phyloP scores from a whole-genome alignment of 2,797 vertebrate genomes.

The Chaetophractus vellerosus region DNA sequence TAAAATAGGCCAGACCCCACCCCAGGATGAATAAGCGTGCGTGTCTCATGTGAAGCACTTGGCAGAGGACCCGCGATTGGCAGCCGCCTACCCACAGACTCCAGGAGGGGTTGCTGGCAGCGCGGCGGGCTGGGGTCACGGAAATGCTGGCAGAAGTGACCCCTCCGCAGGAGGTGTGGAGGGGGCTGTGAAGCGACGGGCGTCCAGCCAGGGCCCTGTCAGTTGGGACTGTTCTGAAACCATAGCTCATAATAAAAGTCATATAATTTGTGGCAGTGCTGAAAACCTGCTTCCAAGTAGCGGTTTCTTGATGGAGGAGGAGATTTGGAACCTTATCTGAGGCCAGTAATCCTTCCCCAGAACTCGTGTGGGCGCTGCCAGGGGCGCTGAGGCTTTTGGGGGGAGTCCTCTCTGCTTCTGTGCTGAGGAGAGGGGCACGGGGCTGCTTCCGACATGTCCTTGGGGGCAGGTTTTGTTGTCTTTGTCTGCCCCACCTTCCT shows the following conservation, averaged over 20 bases:
- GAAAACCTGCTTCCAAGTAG: slow-evolving; percentile 75
- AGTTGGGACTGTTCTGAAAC: slow-evolving; percentile 61
- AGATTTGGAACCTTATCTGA: slow-evolving; percentile 61
- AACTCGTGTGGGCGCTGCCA: not conserved
- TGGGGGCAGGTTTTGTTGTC: too few species aligned
- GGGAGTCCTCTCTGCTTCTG: too few species aligned
- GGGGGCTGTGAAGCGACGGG: accelerated
- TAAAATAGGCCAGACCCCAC: not conserved
- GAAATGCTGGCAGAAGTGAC: not conserved
- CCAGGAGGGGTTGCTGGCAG: not conserved
- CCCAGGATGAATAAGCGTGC: not conserved
- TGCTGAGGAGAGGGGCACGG: not conserved
- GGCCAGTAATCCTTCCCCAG: slow-evolving; percentile 16
- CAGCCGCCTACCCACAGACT: not conserved
- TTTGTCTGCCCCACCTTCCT: too few species aligned
- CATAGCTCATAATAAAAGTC: slow-evolving; percentile 75
- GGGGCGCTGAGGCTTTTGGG: too few species aligned
- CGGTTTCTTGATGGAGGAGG: slow-evolving; percentile 66
- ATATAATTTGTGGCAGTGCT: slow-evolving; percentile 61
- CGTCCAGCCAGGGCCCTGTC: slow-evolving; percentile 66
- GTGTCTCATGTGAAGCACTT: not conserved
- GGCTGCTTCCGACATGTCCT: not conserved
- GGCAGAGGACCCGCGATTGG: not conserved
- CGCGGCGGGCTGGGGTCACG: accelerated
- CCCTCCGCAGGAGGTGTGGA: not conserved